Evolutionary conservation across 2,797 vertebrate species (phyloP).

Genomic region (Denticeps clupeoides): DNA sequence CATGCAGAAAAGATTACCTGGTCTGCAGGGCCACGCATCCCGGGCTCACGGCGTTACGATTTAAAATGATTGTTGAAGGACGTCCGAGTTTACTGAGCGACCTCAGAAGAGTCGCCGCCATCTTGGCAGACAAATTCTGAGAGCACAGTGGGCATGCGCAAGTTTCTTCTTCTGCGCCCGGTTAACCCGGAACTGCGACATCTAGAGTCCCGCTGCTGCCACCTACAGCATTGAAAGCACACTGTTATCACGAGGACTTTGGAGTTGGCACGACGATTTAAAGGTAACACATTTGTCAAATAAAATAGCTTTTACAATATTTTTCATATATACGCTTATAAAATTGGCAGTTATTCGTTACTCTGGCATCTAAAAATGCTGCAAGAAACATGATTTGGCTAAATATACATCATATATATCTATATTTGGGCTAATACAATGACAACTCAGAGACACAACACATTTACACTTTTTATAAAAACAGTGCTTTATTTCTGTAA

Average conservation of each 20-base stretch:
- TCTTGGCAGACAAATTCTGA: conserved; percentile 38
- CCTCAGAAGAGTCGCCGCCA: conserved; percentile 65
- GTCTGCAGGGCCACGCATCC: conserved; percentile 50
- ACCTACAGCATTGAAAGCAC: no score
- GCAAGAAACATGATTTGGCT: no score
- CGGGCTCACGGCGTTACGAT: conserved; percentile 36
- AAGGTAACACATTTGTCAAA: no score
- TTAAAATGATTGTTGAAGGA: conserved; percentile 62
- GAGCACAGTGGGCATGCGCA: conserved; percentile 8
- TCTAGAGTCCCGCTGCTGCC: not conserved
- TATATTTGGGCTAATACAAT: no score
- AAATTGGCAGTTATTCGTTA: no score
- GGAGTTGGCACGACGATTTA: no score
- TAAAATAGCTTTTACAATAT: no score
- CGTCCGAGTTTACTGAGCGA: conserved; percentile 58
- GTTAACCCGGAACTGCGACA: not conserved
- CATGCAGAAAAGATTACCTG: conserved; percentile 36
- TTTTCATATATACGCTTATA: no score
- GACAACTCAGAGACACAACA: conserved; percentile 2
- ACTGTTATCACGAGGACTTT: no score
- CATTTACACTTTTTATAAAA: conserved; percentile 43
- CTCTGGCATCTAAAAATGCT: no score
- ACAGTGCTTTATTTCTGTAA: conserved; percentile 77
- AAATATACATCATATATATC: no score
- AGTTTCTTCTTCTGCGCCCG: not conserved